phyloP scores from a whole-genome alignment of 2,113 vertebrate species.

The Aleadryas rufinucha region DNA sequence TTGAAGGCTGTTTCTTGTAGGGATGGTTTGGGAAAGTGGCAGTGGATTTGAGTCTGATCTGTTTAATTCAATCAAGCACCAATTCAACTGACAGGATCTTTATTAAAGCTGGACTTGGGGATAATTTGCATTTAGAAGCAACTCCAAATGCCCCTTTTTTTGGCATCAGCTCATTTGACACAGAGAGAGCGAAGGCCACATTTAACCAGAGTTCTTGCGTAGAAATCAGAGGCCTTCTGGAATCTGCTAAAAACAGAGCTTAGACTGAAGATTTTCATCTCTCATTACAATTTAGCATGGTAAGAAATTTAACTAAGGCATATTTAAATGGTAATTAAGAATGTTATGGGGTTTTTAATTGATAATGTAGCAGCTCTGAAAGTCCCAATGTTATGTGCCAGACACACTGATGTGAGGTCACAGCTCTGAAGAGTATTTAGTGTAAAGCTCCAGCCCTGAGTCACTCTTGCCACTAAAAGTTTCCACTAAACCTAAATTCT shows the following conservation, averaged over 20 bases:
- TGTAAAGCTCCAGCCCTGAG: background rate
- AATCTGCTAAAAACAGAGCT: background rate
- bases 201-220: background rate
- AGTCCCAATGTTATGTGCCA: background rate
- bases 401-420: background rate
- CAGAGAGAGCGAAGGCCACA: background rate
- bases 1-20: background rate
- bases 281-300: background rate
- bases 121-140: background rate
- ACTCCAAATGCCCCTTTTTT: background rate
- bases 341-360: background rate
- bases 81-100: background rate
- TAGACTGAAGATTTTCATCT: background rate
- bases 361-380: background rate
- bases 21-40: background rate
- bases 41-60: background rate
- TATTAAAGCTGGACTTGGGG: background rate
- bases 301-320: background rate
- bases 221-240: background rate
- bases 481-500: background rate
- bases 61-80: background rate
- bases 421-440: background rate
- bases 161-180: background rate
- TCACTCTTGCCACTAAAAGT: background rate
- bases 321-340: background rate